These are phyloP conservation scores for Cyprinodon variegatus DNA, from an alignment of 2,113 vertebrate genomes.

Conservation along the genomic window DNA sequence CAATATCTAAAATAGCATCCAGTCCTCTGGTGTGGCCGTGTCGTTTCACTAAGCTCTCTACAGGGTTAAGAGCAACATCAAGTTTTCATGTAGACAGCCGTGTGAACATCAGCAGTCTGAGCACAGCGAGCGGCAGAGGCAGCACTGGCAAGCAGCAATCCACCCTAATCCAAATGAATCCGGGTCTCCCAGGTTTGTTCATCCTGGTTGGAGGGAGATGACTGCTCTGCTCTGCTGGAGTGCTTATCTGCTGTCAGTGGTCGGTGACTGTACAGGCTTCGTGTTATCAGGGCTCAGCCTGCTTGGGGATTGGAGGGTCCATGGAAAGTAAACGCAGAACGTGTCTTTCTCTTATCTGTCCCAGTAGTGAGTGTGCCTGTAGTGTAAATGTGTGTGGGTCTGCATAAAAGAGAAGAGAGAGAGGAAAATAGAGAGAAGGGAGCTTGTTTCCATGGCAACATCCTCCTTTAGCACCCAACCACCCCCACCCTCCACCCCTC, in stretches of 20 bases:
- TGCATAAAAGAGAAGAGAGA: conserved; percentile 30
- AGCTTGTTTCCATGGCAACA: conserved; percentile 81
- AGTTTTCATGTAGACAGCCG: conserved; percentile 56
- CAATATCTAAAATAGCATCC: conserved; percentile 66
- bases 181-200: conserved; percentile 71
- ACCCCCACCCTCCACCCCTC: conserved; percentile 19
- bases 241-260: conserved; percentile 80
- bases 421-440: conserved; percentile 42
- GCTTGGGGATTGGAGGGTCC: conserved; percentile 76
- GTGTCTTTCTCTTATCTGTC: conserved; percentile 80
- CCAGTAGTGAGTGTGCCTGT: conserved; percentile 53
- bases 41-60: conserved; percentile 60
- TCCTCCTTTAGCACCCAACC: conserved; percentile 54
- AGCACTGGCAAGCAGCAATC: conserved; percentile 60
- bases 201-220: conserved; percentile 73
- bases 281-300: conserved; percentile 80
- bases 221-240: conserved; percentile 69
- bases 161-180: conserved; percentile 83
- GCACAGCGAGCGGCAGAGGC: conserved; percentile 59
- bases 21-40: conserved; percentile 46
- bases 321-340: conserved; percentile 78
- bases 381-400: conserved; percentile 17
- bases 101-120: conserved; percentile 74
- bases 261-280: conserved; percentile 67
- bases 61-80: conserved; percentile 60